Percentiles rank a stretch among this genome's conserved stretches.
Evolutionary conservation across 2,113 vertebrate genomes (phyloP).

Genomic region (Eublepharis macularius): DNA sequence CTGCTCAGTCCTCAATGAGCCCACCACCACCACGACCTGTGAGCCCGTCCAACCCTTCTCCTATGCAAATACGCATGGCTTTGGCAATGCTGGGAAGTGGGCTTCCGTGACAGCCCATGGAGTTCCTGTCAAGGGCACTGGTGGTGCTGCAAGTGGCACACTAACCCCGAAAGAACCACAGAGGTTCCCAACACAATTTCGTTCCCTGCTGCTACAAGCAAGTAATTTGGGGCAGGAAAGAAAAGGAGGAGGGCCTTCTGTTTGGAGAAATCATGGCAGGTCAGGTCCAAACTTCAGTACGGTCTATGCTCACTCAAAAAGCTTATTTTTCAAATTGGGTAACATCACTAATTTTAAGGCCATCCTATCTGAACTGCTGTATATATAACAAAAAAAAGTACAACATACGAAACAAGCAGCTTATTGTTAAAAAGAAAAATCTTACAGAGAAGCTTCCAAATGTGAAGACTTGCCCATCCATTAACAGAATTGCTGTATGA

Average conservation of each 20-base stretch:
- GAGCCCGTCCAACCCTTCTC: background rate
- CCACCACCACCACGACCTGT: too few species aligned
- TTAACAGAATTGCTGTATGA: slow-evolving; percentile 94
- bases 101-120: background rate
- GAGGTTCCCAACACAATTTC: background rate
- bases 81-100: background rate
- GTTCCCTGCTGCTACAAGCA: background rate
- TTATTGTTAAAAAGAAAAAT: background rate
- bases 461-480: slow-evolving; percentile 97
- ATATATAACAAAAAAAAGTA: background rate
- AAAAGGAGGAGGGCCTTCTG: too few species aligned
- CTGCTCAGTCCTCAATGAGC: background rate
- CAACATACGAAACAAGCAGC: slow-evolving; percentile 8
- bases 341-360: background rate
- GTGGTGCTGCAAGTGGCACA: background rate
- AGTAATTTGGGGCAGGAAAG: background rate
- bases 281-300: background rate
- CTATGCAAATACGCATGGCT: background rate
- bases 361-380: too few species aligned
- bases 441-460: slow-evolving; percentile 99
- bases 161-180: background rate
- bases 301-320: background rate
- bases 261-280: background rate
- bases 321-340: background rate
- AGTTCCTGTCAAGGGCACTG: background rate